Evolutionary conservation across 2,888 invertebrate species (phyloP).

Genomic region (Eilema sororculum): DNA sequence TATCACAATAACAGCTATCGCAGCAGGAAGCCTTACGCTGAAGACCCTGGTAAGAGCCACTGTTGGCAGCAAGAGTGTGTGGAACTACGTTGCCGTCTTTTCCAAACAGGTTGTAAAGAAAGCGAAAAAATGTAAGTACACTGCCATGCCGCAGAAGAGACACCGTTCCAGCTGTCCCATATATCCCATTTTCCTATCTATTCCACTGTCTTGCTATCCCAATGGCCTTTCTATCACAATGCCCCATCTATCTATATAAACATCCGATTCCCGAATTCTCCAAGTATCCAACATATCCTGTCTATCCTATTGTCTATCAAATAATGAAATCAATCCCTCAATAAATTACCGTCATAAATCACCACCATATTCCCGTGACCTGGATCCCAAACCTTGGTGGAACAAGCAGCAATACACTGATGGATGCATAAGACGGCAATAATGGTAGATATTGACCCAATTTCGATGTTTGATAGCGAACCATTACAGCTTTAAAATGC

Average conservation of each 20-base stretch:
- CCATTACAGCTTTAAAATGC: conserved; percentile 27
- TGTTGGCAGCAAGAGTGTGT: neutral
- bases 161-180: no score
- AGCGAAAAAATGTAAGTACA: no score
- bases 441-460: conserved; percentile 38
- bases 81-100: neutral
- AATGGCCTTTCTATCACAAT: no score
- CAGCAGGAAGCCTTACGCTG: neutral
- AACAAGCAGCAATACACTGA: conserved; percentile 18
- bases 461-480: conserved; percentile 33
- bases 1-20: neutral
- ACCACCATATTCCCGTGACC: conserved; percentile 27
- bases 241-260: no score
- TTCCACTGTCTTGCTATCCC: neutral
- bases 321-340: conserved; percentile 21
- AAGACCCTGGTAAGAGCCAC: neutral
- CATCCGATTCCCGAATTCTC: neutral
- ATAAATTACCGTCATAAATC: conserved; percentile 31
- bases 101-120: no score
- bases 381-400: conserved; percentile 26
- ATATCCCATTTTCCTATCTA: neutral
- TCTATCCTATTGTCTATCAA: neutral
- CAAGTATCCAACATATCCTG: neutral
- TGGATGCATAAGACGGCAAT: conserved; percentile 15
- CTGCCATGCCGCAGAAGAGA: no score